These are phyloP conservation scores for Hypselothyrea guttata DNA, from an alignment of 2,888 invertebrate genomes.

Conservation along the genomic window DNA sequence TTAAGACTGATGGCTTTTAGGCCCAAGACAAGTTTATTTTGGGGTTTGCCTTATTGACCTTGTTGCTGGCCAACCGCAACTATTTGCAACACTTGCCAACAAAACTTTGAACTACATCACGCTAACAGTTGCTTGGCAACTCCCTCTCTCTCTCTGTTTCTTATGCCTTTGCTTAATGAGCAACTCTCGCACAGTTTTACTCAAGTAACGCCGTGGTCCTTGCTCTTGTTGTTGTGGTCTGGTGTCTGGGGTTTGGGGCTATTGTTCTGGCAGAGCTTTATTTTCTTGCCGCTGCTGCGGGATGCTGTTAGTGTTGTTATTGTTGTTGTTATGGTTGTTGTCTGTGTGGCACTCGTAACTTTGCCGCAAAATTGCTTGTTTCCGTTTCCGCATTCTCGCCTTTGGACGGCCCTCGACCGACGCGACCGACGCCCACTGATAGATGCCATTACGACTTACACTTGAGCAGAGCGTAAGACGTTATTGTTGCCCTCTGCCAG, in stretches of 20 bases:
- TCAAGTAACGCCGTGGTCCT: conserved; percentile 19
- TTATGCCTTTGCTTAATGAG: conserved; percentile 42
- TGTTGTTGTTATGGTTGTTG: conserved; percentile 36
- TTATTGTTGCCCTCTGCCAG: conserved; percentile 47
- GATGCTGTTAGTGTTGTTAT: conserved; percentile 7
- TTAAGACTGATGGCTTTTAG: conserved; percentile 29
- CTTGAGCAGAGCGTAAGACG: conserved; percentile 53
- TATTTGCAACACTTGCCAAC: conserved; percentile 37
- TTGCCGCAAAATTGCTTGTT: conserved; percentile 80
- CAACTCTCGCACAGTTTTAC: conserved; percentile 37
- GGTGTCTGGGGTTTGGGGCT: conserved; percentile 35
- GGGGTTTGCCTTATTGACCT: conserved; percentile 22
- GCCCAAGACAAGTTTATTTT: conserved; percentile 11
- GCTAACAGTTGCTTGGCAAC: conserved; percentile 29
- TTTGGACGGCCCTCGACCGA: conserved; percentile 45
- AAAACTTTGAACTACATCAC: conserved; percentile 30
- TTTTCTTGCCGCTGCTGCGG: conserved; percentile 35
- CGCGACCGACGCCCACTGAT: conserved; percentile 65
- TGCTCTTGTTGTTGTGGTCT: conserved; percentile 10
- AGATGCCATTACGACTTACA: conserved; percentile 79
- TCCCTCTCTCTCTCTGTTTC: background rate
- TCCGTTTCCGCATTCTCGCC: conserved; percentile 76
- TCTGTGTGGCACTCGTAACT: conserved; percentile 73
- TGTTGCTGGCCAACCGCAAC: conserved; percentile 36
- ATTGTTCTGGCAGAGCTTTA: conserved; percentile 59